A percentile compares a stretch with the other conserved stretches of the same genome.
Evolutionary conservation across 1,140 invertebrate genomes (phyloP).

Genomic region (Bombus polaris): DNA sequence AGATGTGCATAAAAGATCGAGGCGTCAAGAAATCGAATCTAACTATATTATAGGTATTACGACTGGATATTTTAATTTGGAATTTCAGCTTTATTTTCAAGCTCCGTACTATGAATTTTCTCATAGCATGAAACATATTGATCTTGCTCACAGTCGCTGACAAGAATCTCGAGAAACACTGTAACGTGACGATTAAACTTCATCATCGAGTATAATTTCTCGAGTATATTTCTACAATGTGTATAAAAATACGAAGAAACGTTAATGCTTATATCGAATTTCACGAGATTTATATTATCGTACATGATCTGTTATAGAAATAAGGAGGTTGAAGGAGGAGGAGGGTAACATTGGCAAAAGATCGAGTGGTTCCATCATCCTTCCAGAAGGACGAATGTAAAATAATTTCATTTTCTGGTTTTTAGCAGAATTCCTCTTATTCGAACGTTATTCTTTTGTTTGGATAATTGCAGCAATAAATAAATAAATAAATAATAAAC

Average conservation of each 20-base stretch:
- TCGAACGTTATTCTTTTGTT: not conserved
- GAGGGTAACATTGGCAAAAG: not conserved
- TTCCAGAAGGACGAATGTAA: not conserved
- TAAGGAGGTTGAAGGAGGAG: not conserved
- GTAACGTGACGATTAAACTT: not conserved
- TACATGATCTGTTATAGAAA: not conserved
- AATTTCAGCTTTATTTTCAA: not conserved
- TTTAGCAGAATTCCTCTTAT: no score
- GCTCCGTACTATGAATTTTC: not conserved
- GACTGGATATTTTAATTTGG: not conserved
- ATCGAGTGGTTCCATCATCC: not conserved
- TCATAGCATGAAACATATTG: not conserved
- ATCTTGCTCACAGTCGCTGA: not conserved
- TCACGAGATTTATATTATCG: not conserved
- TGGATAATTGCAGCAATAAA: not conserved
- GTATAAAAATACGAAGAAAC: not conserved
- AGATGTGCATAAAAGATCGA: not conserved
- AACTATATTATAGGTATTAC: not conserved
- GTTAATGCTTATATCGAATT: slow-evolving; percentile 2
- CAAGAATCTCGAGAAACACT: not conserved
- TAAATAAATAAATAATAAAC: no score
- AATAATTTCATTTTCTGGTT: not conserved
- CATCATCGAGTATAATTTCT: not conserved
- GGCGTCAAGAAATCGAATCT: not conserved
- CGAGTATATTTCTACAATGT: not conserved